These are phyloP conservation scores for Lucilia cuprina DNA, from an alignment of 1,140 invertebrate species.

Conservation along the genomic window DNA sequence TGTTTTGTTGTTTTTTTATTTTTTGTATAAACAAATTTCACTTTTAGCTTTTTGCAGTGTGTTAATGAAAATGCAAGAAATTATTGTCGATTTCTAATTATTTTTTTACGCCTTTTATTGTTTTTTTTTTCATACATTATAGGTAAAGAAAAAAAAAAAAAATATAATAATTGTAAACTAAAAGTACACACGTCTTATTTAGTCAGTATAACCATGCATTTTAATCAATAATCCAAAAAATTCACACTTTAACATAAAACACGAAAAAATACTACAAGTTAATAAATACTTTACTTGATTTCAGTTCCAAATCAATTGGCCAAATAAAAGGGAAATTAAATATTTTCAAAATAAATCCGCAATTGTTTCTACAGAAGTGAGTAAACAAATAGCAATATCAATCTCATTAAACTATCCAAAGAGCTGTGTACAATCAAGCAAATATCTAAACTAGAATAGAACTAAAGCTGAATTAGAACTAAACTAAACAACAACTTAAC, in stretches of 20 bases:
- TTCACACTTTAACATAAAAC: background rate
- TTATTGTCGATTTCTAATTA: background rate
- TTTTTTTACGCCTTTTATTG: background rate
- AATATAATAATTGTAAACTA: background rate
- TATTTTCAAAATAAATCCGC: background rate
- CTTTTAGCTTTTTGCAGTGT: background rate
- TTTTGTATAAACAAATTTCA: background rate
- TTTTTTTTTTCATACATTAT: background rate
- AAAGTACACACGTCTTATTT: background rate
- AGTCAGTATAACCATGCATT: background rate
- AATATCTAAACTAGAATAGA: too few relatives aligned
- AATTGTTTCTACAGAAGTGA: background rate
- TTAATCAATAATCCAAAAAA: background rate
- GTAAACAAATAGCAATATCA: background rate
- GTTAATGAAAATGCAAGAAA: background rate
- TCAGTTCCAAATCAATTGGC: background rate
- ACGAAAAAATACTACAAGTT: background rate
- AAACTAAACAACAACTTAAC: too few relatives aligned
- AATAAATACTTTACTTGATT: background rate
- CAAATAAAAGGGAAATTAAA: conserved; percentile 6
- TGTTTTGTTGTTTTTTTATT: too few relatives aligned
- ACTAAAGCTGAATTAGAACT: too few relatives aligned
- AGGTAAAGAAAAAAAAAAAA: background rate
- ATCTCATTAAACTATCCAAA: too few relatives aligned
- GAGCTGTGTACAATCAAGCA: too few relatives aligned